Evolutionary conservation across 2,113 vertebrate genomes (phyloP).

Genomic region (Vulpes ferrilata): DNA sequence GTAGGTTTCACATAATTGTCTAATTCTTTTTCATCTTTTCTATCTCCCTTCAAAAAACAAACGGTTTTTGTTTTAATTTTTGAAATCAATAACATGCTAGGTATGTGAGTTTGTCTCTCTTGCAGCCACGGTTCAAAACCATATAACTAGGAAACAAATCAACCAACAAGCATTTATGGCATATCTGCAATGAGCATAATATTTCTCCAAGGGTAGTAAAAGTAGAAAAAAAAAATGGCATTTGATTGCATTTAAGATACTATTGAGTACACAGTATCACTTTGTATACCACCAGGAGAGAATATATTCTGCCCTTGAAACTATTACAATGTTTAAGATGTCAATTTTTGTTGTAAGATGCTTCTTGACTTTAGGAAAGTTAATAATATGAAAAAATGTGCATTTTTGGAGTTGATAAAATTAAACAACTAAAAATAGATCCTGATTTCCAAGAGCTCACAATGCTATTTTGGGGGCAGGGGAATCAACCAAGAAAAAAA

Average conservation of each 20-base stretch:
- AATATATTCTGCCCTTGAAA: neutral
- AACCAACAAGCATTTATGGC: neutral
- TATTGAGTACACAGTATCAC: neutral
- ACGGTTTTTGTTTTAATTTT: neutral
- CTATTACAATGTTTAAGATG: neutral
- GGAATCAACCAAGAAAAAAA: neutral
- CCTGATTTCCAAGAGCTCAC: neutral
- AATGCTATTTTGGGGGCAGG: neutral
- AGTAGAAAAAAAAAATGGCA: neutral
- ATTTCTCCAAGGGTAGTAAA: neutral
- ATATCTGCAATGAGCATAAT: neutral
- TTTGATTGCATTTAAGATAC: neutral
- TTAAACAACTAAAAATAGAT: neutral
- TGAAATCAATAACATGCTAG: slow-evolving; percentile 12
- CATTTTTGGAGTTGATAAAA: slow-evolving; percentile 5
- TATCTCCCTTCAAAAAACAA: neutral
- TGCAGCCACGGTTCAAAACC: neutral
- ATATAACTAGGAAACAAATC: neutral
- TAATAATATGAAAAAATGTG: neutral
- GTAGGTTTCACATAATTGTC: neutral
- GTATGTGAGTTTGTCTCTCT: neutral
- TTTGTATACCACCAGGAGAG: neutral
- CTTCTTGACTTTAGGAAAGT: neutral
- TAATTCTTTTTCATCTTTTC: slow-evolving; percentile 47
- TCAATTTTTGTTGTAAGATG: neutral